Evolutionary conservation across 2,797 vertebrate genomes (phyloP).

Genomic region (Sphenodon punctatus): DNA sequence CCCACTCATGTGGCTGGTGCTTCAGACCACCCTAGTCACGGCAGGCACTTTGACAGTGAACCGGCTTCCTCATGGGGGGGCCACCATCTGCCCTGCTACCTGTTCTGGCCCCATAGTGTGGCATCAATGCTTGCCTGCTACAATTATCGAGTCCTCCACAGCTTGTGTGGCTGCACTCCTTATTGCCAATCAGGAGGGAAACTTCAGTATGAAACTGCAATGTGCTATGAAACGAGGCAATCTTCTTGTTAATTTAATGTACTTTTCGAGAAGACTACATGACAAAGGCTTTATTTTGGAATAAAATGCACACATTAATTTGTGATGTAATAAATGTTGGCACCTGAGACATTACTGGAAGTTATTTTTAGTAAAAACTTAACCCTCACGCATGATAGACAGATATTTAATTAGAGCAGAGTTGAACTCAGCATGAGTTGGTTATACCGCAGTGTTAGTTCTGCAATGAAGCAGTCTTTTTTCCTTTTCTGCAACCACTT

Average conservation of each 20-base stretch:
- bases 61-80: too few species aligned
- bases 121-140: too few species aligned
- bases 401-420: slow-evolving; percentile 39
- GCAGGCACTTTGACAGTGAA: too few species aligned
- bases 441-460: slow-evolving; percentile 14
- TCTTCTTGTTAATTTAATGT: neutral
- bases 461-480: slow-evolving; percentile 13
- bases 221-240: neutral
- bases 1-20: too few species aligned
- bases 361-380: slow-evolving; percentile 9
- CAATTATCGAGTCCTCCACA: too few species aligned
- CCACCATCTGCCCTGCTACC: too few species aligned
- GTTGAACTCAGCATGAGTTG: slow-evolving; percentile 14
- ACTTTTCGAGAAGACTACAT: neutral
- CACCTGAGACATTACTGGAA: neutral
- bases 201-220: too few species aligned
- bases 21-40: too few species aligned
- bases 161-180: too few species aligned
- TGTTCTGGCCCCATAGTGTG: too few species aligned
- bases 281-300: neutral
- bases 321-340: neutral
- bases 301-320: neutral
- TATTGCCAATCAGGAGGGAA: too few species aligned
- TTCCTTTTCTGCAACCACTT: slow-evolving; percentile 21
- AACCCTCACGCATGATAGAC: slow-evolving; percentile 15